Conservation (phyloP, 2,888 invertebrate species). For the Agrilus mali region DNA sequence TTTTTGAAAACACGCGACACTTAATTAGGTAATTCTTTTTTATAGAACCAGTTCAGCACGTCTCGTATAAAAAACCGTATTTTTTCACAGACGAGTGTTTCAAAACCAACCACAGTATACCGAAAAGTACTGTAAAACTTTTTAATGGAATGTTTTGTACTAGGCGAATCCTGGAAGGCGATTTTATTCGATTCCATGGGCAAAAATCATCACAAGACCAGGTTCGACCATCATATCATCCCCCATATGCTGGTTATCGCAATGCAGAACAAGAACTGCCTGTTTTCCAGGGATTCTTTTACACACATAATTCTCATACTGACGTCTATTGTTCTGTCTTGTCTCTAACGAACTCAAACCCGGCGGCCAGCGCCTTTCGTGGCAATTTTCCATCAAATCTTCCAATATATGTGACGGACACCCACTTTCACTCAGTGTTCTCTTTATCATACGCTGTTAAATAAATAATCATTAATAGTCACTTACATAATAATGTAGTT, state of each 20-base stretch:
- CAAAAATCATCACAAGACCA: slow-evolving; percentile 96
- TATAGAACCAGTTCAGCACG: no score
- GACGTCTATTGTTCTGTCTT: slow-evolving; percentile 82
- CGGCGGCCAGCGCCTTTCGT: slow-evolving; percentile 90
- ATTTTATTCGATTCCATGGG: slow-evolving; percentile 79
- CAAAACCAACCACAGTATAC: no score
- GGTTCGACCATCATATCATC: slow-evolving; percentile 95
- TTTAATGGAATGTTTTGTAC: no score
- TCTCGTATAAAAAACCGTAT: no score
- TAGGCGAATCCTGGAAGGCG: no score
- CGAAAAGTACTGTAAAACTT: no score
- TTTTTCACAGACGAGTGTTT: no score
- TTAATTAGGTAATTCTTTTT: no score
- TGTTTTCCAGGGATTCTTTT: slow-evolving; percentile 92
- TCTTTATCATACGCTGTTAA: slow-evolving; percentile 79
- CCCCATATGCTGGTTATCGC: slow-evolving; percentile 90
- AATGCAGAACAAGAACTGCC: slow-evolving; percentile 86
- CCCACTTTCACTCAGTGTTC: slow-evolving; percentile 84
- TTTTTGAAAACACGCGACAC: no score
- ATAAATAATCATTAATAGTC: slow-evolving; percentile 3
- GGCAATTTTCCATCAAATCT: slow-evolving; percentile 94
- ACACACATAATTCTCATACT: slow-evolving; percentile 89
- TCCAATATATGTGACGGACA: slow-evolving; percentile 89
- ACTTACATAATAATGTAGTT: not conserved
- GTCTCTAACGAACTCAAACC: slow-evolving; percentile 88